Evolutionary conservation across 2,797 vertebrate species (phyloP).

Genomic region (Rhincodon typus): DNA sequence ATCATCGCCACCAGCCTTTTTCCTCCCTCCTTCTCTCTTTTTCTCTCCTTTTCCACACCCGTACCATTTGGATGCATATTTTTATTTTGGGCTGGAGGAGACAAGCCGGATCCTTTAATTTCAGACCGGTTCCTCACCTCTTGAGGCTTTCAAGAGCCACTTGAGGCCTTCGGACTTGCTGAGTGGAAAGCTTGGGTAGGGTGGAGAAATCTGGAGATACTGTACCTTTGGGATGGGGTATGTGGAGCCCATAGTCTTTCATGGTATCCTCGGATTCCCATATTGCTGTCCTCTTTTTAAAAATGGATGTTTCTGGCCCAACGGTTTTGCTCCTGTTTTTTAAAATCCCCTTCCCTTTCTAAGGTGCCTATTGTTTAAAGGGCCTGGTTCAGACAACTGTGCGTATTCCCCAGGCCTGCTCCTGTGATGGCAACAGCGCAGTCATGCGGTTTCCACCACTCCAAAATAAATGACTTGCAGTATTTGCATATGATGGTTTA

Average conservation of each 20-base stretch:
- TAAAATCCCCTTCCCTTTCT: background rate
- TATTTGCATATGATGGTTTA: background rate
- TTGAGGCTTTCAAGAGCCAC: too few species aligned
- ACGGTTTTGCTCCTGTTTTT: background rate
- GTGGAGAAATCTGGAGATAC: background rate
- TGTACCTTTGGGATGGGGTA: too few species aligned
- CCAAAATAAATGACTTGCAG: background rate
- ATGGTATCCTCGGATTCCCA: too few species aligned
- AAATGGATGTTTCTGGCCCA: background rate
- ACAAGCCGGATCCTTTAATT: too few species aligned
- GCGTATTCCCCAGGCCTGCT: background rate
- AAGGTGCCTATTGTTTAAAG: background rate
- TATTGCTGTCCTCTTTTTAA: too few species aligned
- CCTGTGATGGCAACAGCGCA: background rate
- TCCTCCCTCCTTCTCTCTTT: too few species aligned
- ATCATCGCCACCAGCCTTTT: too few species aligned
- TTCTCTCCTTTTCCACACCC: too few species aligned
- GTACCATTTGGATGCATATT: too few species aligned
- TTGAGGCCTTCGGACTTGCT: too few species aligned
- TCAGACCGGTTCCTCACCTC: background rate
- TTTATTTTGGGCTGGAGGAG: too few species aligned
- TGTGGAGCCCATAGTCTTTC: background rate
- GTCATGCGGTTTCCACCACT: background rate
- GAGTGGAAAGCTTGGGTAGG: too few species aligned
- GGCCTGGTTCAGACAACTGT: background rate